Base-by-base conservation (phyloP, 1,140 invertebrate species). In the Heterodera carotae region DNA sequence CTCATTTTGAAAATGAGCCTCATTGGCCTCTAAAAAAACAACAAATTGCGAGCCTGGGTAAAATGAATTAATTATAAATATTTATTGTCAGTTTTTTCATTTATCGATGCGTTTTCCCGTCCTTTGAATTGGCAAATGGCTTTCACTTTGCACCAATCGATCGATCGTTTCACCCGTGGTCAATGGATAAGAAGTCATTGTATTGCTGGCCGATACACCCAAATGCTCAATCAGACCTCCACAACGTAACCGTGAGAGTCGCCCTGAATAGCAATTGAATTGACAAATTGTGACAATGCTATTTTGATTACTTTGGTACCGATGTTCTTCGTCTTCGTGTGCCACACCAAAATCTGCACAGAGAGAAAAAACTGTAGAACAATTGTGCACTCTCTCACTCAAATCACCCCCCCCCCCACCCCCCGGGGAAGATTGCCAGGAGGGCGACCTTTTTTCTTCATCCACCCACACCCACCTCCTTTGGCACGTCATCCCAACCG, bases 311-410 rank as follows among this genome's bases (percentile, higher is more conserved):
- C 69, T 39, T 81, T 78, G 4, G 76, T 78, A 43, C 76, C 76
- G 31, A 78, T 78, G 48, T 78, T 78, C 34, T 78, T 66, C 33
- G 77, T 79, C 62, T 79, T 79, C 25, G 77, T 79, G 64, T 79
- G 77, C 77, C 77, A 79, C 27, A 79, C 77, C 29, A 79, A 60
- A 15, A 79, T 62, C 29, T 56, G 22, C 12, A 22, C 48, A 15
- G 22, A 22, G 22, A 22, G 12, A 15, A 12, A 56, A 56, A 56
- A n/a, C n/a, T n/a, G n/a, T n/a, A n/a, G n/a, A n/a, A n/a, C n/a
- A n/a, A n/a, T n/a, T n/a, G n/a, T n/a, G n/a, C n/a, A n/a, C n/a
- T n/a, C n/a, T n/a, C n/a, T n/a, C n/a, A n/a, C n/a, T n/a, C n/a
- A n/a, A n/a, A n/a, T n/a, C n/a, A n/a, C n/a, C n/a, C n/a, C n/a